These are phyloP conservation scores for Leucophenga montana DNA, from an alignment of 2,888 invertebrate genomes.

Conservation along the genomic window DNA sequence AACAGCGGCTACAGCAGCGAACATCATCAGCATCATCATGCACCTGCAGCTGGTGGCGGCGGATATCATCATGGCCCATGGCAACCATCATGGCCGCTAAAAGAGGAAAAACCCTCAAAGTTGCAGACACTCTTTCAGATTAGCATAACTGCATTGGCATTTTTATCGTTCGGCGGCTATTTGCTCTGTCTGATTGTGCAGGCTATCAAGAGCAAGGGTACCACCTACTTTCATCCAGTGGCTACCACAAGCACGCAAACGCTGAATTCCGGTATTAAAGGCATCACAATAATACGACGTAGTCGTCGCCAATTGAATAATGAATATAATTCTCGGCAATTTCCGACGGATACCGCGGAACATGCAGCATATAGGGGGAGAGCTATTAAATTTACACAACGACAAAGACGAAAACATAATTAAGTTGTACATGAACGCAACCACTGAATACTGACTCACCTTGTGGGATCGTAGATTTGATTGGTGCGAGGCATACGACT, in stretches of 20 bases:
- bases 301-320: slow-evolving; percentile 46
- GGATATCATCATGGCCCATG: slow-evolving; percentile 17
- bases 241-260: slow-evolving; percentile 58
- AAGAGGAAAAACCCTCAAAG: slow-evolving; percentile 76
- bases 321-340: not conserved
- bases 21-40: slow-evolving; percentile 34
- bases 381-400: not conserved
- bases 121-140: slow-evolving; percentile 84
- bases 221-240: slow-evolving; percentile 72
- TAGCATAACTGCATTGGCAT: slow-evolving; percentile 85
- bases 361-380: not conserved
- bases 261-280: slow-evolving; percentile 60
- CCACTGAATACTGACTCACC: slow-evolving; percentile 54
- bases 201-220: slow-evolving; percentile 80
- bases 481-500: slow-evolving; percentile 75
- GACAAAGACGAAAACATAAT: not conserved
- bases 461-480: slow-evolving; percentile 73
- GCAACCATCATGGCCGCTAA: slow-evolving; percentile 25
- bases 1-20: slow-evolving; percentile 14
- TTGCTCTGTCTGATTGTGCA: slow-evolving; percentile 84
- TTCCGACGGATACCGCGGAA: not conserved
- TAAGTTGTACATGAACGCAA: not conserved
- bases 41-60: slow-evolving; percentile 29
- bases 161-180: slow-evolving; percentile 89
- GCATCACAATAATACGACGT: slow-evolving; percentile 70